phyloP scores from a whole-genome alignment of 2,888 invertebrate genomes.

The Drosophila hamatofila region DNA sequence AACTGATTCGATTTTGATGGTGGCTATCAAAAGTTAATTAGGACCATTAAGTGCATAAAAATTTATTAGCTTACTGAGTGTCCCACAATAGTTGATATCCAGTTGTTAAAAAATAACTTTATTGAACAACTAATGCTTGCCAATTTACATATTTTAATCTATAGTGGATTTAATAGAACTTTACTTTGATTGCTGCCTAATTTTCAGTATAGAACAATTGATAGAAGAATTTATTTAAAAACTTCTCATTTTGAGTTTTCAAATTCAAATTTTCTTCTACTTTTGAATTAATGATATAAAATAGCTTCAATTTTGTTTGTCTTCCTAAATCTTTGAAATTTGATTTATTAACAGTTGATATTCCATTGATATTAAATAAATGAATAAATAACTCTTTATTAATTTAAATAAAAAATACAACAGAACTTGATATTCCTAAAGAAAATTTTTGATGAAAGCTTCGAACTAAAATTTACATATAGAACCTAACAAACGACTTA shows the following conservation, averaged over 20 bases:
- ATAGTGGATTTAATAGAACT: background rate
- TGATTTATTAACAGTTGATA: no score
- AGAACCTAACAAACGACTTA: no score
- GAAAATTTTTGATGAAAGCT: no score
- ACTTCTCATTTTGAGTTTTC: no score
- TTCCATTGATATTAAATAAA: no score
- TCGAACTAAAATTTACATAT: no score
- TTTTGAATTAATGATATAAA: background rate
- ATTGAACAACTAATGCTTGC: slow-evolving; percentile 18
- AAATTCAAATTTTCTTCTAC: background rate
- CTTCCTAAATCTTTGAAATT: no score
- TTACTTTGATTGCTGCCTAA: background rate
- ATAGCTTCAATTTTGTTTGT: no score
- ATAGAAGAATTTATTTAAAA: no score
- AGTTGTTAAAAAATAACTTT: slow-evolving; percentile 20
- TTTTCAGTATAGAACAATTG: background rate
- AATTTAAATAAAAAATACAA: no score
- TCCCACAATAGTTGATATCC: background rate
- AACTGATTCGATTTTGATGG: slow-evolving; percentile 79
- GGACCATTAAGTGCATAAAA: slow-evolving; percentile 63
- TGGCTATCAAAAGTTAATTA: slow-evolving; percentile 80
- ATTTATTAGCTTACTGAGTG: slow-evolving; percentile 36
- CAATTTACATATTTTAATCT: background rate
- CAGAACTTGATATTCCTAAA: no score
- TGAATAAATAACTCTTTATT: no score